Base-by-base conservation (phyloP, 2,797 vertebrate species). In the Dendrocincla fuliginosa region DNA sequence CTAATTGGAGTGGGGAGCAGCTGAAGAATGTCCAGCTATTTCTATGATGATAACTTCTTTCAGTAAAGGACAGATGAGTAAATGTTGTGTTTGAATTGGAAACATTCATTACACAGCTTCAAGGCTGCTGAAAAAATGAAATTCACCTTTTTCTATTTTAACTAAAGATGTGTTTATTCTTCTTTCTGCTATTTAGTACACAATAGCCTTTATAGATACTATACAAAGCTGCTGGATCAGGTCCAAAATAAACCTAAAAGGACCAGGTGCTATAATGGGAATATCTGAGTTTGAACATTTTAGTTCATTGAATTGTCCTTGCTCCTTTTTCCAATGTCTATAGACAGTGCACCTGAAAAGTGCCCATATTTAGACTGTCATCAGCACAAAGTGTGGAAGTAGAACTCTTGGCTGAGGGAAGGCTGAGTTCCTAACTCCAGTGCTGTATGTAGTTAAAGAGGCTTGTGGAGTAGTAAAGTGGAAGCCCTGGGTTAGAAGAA, bases 11-110 rank as follows among this genome's bases (percentile, higher is more conserved):
- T 68, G 63, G 59, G 47, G 42, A 95, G 42, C 57, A 94, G 61
- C 57, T 90, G 79, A 96, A 89, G 59, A 77, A 84, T 65, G 84
- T 89, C 52, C 73, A 94, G 41, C 77, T 69, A 78, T 93, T 95
- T 93, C 57, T 95, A 32, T 56, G 52, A 88, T 70, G 32, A 52
- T 82, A 74, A 60, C 41, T 84, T 53, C 64, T 84, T 92, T 39
- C 47, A 49, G 59, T 52, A 92, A 93, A 93, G 44, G 61, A 79
- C 63, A 84, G 64, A 94, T 84, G 71, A 80, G 17, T 60, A 83
- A 92, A 89, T 63, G 82, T 37, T 75, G 27, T 81, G 32, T 94
- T 90, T 89, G 85, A 85, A 44, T 91, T 86, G 46, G 23, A 87
- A 89, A 39, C 68, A 46, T 47, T 92, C 67, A 81, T 84, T 64